phyloP scores from a whole-genome alignment of 1,140 invertebrate species.

The Nilaparvata lugens region DNA sequence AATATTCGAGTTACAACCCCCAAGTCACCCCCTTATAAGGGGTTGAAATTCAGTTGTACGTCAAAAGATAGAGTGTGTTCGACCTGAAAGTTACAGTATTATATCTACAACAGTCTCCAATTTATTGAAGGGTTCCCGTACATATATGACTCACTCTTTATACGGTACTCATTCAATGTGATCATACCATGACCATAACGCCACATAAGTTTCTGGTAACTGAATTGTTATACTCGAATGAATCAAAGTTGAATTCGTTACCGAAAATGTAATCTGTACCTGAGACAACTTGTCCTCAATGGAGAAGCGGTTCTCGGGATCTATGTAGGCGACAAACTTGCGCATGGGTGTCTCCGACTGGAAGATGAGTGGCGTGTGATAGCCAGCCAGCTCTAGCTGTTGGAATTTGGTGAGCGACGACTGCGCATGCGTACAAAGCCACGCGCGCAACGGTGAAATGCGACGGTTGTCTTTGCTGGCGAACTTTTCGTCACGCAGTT shows the following conservation, averaged over 20 bases:
- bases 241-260: neutral
- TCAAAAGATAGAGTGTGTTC: too few relatives aligned
- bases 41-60: too few relatives aligned
- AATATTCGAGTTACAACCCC: too few relatives aligned
- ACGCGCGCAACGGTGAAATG: slow-evolving; percentile 79
- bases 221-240: neutral
- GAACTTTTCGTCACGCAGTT: slow-evolving; percentile 66
- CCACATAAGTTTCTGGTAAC: neutral
- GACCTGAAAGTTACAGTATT: too few relatives aligned
- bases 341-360: slow-evolving; percentile 74
- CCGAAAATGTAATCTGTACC: slow-evolving; percentile 39
- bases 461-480: slow-evolving; percentile 58
- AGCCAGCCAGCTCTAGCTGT: slow-evolving; percentile 56
- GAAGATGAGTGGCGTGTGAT: slow-evolving; percentile 67
- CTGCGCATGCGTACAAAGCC: slow-evolving; percentile 80
- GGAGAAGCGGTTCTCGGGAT: slow-evolving; percentile 81
- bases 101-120: too few relatives aligned
- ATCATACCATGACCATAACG: neutral
- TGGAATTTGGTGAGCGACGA: slow-evolving; percentile 76
- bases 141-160: too few relatives aligned
- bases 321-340: slow-evolving; percentile 88
- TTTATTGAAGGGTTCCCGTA: too few relatives aligned
- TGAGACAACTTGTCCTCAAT: slow-evolving; percentile 90
- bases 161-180: neutral
- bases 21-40: too few relatives aligned